Conservation (phyloP, 2,113 vertebrate species). For the Lophotis ruficrista region DNA sequence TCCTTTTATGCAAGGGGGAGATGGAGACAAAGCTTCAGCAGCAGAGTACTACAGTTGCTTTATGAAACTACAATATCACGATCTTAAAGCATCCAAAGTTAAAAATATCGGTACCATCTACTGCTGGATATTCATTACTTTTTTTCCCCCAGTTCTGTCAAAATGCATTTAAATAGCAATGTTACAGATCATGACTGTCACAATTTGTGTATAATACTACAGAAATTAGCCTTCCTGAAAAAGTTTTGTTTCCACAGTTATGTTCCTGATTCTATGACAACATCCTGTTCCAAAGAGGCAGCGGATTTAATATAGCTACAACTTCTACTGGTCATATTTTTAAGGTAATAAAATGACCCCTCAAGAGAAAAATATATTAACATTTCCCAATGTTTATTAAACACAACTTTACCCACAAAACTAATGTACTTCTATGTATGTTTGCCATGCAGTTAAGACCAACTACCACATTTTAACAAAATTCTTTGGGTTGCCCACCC, state of each 20-base stretch:
- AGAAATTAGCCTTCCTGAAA: not conserved
- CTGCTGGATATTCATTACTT: not conserved
- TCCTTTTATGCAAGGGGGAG: not conserved
- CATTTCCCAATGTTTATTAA: not conserved
- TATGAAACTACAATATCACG: not conserved
- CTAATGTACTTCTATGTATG: not conserved
- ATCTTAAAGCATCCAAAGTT: not conserved
- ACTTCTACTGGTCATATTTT: not conserved
- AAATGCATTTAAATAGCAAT: not conserved
- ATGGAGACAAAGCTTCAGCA: not conserved
- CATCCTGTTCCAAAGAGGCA: not conserved
- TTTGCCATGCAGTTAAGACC: not conserved
- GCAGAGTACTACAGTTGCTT: fast-evolving
- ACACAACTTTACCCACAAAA: not conserved
- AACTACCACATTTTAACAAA: not conserved
- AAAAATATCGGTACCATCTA: not conserved
- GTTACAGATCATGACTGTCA: not conserved
- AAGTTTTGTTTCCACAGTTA: not conserved
- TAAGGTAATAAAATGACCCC: not conserved
- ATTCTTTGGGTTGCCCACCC: not conserved
- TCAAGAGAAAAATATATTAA: not conserved
- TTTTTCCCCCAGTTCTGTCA: not conserved
- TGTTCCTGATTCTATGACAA: not conserved
- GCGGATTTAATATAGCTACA: not conserved
- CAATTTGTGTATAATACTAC: not conserved